These are phyloP conservation scores for Falco naumanni DNA, from an alignment of 2,797 vertebrate genomes.

Conservation along the genomic window DNA sequence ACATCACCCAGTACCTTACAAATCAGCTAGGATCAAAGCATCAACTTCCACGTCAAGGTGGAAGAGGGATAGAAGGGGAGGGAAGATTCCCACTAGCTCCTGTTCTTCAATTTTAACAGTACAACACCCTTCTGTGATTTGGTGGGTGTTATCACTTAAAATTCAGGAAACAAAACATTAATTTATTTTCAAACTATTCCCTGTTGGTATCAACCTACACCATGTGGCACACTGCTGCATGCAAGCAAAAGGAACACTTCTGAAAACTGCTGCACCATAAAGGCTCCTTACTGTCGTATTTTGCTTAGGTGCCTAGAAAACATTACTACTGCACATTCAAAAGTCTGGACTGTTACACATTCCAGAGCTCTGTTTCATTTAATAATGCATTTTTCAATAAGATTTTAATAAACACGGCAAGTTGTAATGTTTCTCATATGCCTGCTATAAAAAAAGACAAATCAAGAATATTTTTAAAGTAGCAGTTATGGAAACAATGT, in stretches of 20 bases:
- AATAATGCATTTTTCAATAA: neutral
- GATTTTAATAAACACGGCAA: neutral
- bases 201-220: neutral
- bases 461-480: neutral
- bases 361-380: neutral
- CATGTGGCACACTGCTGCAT: neutral
- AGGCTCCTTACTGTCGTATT: neutral
- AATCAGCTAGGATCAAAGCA: neutral
- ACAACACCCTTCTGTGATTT: neutral
- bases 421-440: neutral
- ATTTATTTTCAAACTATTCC: neutral
- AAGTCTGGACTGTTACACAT: neutral
- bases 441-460: neutral
- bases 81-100: neutral
- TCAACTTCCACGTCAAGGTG: neutral
- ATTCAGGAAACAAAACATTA: neutral
- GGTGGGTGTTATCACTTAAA: neutral
- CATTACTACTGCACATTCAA: neutral
- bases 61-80: neutral
- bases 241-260: neutral
- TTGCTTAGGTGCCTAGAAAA: neutral
- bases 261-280: neutral
- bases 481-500: neutral
- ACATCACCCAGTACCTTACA: neutral
- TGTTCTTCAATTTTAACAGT: neutral